phyloP scores from a whole-genome alignment of 2,888 invertebrate species.

The Acrocyrtus sp. region DNA sequence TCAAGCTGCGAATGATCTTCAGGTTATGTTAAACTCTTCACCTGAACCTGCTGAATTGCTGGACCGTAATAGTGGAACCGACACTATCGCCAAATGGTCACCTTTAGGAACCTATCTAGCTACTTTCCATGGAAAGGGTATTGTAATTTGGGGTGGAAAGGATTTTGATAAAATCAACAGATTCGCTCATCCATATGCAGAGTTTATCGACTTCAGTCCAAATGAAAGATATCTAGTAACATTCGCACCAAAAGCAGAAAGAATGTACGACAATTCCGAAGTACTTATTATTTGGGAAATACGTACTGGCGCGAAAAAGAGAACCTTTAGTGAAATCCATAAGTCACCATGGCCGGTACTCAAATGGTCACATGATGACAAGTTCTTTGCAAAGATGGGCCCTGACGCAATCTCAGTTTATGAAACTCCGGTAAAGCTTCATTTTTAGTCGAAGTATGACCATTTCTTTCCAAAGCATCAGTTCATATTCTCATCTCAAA shows the following conservation, averaged over 20 bases:
- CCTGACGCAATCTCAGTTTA: conserved; percentile 90
- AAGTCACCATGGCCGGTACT: conserved; percentile 87
- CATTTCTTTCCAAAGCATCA: neutral
- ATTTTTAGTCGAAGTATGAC: neutral
- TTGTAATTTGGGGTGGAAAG: conserved; percentile 97
- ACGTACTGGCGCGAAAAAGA: conserved; percentile 90
- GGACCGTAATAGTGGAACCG: conserved; percentile 92
- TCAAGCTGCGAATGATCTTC: conserved; percentile 85
- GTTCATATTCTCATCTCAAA: conserved; percentile 6
- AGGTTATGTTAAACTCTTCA: conserved; percentile 88
- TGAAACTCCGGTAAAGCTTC: conserved; percentile 82
- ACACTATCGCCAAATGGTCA: conserved; percentile 97
- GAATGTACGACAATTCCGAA: conserved; percentile 74
- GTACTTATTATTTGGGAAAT: conserved; percentile 96
- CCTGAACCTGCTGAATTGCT: conserved; percentile 87
- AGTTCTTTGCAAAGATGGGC: conserved; percentile 90
- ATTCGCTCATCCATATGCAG: conserved; percentile 89
- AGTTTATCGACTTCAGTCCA: conserved; percentile 97
- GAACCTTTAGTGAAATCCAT: conserved; percentile 87
- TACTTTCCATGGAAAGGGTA: conserved; percentile 95
- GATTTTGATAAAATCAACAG: conserved; percentile 91
- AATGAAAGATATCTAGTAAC: conserved; percentile 97
- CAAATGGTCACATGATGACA: conserved; percentile 97
- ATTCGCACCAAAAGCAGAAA: conserved; percentile 82
- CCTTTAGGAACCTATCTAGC: conserved; percentile 96